Percentiles rank a stretch among this genome's conserved stretches.
Evolutionary conservation across 2,888 invertebrate genomes (phyloP).

Genomic region (Sinhomidia bicolor): DNA sequence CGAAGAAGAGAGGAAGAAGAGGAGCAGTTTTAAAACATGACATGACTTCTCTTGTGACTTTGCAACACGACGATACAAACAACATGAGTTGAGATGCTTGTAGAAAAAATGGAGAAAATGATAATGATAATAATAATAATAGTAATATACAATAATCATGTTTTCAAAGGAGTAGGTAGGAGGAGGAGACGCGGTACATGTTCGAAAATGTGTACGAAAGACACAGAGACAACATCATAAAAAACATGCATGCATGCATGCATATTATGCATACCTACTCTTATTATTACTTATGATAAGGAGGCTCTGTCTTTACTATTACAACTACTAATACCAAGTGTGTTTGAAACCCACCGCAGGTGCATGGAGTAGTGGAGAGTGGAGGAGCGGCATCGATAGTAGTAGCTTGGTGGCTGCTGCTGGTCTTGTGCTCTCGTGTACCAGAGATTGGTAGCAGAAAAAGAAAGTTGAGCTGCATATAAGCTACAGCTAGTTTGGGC

Average conservation of each 20-base stretch:
- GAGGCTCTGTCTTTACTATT: too few species aligned
- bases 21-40: conserved; percentile 3
- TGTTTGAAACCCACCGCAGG: too few species aligned
- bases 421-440: too few species aligned
- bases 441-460: too few species aligned
- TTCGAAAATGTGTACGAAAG: conserved; percentile 1
- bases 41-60: neutral
- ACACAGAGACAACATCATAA: neutral
- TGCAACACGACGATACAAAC: neutral
- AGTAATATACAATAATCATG: neutral
- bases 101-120: neutral
- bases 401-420: too few species aligned
- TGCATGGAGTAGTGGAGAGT: too few species aligned
- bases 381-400: too few species aligned
- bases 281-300: too few species aligned
- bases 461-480: too few species aligned
- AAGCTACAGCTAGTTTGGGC: too few species aligned
- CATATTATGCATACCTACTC: neutral
- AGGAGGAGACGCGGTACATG: too few species aligned
- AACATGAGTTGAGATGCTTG: conserved; percentile 7
- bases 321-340: too few species aligned
- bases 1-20: neutral
- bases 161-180: neutral
- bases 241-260: neutral
- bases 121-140: neutral